Evolutionary conservation across 2,113 vertebrate species (phyloP), one percentile per base, ranked within the genome.

Genomic region (Sturnira hondurensis): DNA sequence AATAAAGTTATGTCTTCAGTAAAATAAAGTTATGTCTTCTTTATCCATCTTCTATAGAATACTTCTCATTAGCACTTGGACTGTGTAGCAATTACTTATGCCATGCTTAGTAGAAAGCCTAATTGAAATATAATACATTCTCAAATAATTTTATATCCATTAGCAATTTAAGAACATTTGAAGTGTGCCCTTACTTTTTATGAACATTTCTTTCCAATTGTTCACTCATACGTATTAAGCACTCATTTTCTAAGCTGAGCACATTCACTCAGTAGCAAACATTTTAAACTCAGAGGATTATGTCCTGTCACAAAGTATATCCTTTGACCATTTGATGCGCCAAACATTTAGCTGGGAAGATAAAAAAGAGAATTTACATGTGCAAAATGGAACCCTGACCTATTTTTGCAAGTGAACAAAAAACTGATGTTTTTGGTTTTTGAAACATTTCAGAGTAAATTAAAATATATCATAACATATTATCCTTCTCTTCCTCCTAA

Each of bases 261-360:
- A 96, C 26, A 96, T 90, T 95, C 94, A 92, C 41, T 97, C 91
- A 87, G 96, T 97, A 97, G 2, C 80, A 96, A 97, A 88, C 89
- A 91, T 97, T 97, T 97, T 91, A 95, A 97, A 86, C 91, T 97
- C 97, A 92, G 89, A 96, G 94, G 92, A 96, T 96, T 94, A 88
- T 87, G 76, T 93, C 85, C 94, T 95, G 86, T 96, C 92, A 96
- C 80, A 96, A 93, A 38, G 52, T 76, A 4, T 93, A 96, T 89
- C 36, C 73, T 94, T 91, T 94, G 89, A 91, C 94, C 78, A 52
- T 50, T 88, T 97, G 94, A 97, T 94, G 89, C 94, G 70, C 96
- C 92, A 94, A 94, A 96, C 93, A 70, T 7, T 58, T 96, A 96
- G 61, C 70, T 91, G 96, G 84, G 19, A 96, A 95, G 74, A 96